Evolutionary conservation across 2,113 vertebrate species (phyloP), one percentile per base, ranked within the genome.

Genomic region (Paradoxurus hermaphroditus): DNA sequence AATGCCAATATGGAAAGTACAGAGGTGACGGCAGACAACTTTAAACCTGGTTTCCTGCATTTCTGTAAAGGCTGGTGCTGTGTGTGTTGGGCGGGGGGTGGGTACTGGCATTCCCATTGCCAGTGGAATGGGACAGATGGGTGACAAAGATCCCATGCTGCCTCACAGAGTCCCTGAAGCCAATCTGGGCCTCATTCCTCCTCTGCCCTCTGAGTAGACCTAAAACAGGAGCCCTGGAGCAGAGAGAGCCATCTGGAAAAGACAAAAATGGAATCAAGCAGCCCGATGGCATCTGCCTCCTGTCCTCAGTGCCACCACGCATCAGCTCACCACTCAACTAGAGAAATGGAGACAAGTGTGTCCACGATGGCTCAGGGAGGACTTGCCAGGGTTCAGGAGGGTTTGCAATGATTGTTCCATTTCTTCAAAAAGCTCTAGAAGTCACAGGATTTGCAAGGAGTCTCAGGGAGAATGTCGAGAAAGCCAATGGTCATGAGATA

Each of bases 61-160:
- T 87, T 73, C 56, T 21, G 36, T 36, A 44, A 44, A 63, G 31
- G n/a, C 16, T 34, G 44, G 14, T 0, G 7, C 41, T 44, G 25
- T 29, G 27, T 29, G 62, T 29, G 25, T 25, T 12, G 51, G 51
- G 51, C 0, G 0, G 59, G 0, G 31, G 68, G 2, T 7, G 14
- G 16, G 51, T 34, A 39, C 2, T 8, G 19, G 44, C n/a, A 73
- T 51, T 31, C 16, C 75, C 75, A 51, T 49, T 51, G 46, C 16
- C 75, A 36, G 1, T 1, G 23, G 49, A 79, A 49, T 16, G 75
- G 79, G 73, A 56, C 39, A 89, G n/a, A 41, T 4, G 65, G 62
- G 31, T 65, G 36, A 41, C 29, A 18, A 19, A 27, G n/a, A 25
- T 2, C 19, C 59, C 78, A 62, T 34, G 12, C 4, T 16, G 39